Conservation (phyloP, 2,888 invertebrate genomes). For the Campoletis raptor region DNA sequence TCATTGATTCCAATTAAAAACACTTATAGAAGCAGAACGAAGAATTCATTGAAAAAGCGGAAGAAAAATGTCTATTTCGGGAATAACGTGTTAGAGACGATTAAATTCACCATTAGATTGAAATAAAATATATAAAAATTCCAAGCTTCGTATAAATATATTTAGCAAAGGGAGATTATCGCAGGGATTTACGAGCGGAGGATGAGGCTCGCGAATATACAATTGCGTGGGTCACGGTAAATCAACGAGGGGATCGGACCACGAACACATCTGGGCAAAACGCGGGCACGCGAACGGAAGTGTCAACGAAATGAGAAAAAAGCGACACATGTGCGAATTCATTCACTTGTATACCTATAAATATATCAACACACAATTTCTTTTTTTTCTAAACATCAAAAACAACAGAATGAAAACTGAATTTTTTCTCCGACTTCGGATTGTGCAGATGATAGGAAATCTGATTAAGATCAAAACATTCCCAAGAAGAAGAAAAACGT, state of each 20-base stretch:
- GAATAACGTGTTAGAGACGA: not conserved
- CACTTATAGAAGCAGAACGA: not conserved
- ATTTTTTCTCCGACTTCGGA: not conserved
- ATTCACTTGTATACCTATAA: not conserved
- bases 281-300: conserved; percentile 54
- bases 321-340: not conserved
- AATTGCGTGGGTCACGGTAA: conserved; percentile 61
- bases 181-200: conserved; percentile 42
- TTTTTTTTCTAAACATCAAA: not conserved
- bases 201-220: conserved; percentile 47
- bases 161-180: conserved; percentile 24
- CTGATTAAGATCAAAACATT: not conserved
- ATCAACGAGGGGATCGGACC: conserved; percentile 42
- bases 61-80: not conserved
- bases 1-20: not conserved
- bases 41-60: not conserved
- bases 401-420: not conserved
- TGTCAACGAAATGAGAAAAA: conserved; percentile 13
- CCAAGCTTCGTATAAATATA: not conserved
- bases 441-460: not conserved
- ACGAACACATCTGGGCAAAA: conserved; percentile 46
- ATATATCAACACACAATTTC: not conserved
- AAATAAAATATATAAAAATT: not conserved
- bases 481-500: not conserved
- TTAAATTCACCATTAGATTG: not conserved